Conservation (phyloP, 2,113 vertebrate genomes). For the Rhegmatorhina hoffmannsi region DNA sequence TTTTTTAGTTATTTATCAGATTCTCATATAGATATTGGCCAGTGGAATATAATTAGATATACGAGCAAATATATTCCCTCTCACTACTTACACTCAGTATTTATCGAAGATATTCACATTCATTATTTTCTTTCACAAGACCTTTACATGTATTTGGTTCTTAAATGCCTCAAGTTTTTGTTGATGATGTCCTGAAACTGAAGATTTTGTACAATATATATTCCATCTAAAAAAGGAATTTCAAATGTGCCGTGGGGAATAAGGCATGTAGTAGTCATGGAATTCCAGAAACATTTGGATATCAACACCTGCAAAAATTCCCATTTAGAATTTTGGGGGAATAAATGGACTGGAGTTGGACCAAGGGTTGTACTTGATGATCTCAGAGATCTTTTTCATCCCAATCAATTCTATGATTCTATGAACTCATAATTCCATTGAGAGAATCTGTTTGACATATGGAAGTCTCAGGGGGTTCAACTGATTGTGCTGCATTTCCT, state of each 20-base stretch:
- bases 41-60: neutral
- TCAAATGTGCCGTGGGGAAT: neutral
- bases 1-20: neutral
- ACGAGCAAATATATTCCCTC: neutral
- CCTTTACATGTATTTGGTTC: neutral
- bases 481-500: neutral
- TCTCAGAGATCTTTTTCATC: too few species aligned
- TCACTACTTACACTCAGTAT: neutral
- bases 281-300: neutral
- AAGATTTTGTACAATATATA: neutral
- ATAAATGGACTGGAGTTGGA: neutral
- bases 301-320: neutral
- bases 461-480: neutral
- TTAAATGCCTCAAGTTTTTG: neutral
- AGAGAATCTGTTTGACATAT: neutral
- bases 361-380: too few species aligned
- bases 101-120: neutral
- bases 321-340: neutral
- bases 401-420: too few species aligned
- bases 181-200: neutral
- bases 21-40: neutral
- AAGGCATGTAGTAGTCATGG: neutral
- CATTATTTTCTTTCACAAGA: neutral
- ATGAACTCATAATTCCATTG: neutral
- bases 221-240: neutral